These are phyloP conservation scores for Gerris lacustris DNA, from an alignment of 2,888 invertebrate species.

Conservation along the genomic window DNA sequence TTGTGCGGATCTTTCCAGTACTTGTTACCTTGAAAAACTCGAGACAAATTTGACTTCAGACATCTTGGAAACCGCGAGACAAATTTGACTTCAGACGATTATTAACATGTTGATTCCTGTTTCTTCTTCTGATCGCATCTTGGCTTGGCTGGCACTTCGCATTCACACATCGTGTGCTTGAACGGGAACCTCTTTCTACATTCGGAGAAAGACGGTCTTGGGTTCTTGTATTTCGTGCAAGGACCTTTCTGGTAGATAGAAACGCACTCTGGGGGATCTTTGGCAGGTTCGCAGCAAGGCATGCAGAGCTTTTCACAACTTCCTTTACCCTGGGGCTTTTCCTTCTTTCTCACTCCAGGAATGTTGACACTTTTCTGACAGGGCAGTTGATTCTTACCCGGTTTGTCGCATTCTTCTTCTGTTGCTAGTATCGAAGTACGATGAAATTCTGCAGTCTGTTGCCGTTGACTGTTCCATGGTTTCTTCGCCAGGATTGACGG, in stretches of 20 bases:
- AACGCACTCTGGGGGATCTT: neutral
- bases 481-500: no score
- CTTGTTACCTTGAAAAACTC: no score
- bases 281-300: constrained; percentile 7
- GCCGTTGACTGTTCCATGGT: no score
- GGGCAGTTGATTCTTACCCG: neutral
- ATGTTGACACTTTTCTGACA: neutral
- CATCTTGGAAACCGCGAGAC: no score
- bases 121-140: neutral
- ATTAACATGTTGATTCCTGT: neutral
- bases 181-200: constrained; percentile 1
- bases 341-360: constrained; percentile 2
- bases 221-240: neutral
- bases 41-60: no score
- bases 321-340: neutral
- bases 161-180: neutral
- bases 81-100: neutral
- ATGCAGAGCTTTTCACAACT: neutral
- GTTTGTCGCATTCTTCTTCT: constrained; percentile 6
- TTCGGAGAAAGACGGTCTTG: constrained; percentile 1
- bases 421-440: neutral
- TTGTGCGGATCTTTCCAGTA: no score
- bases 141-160: neutral
- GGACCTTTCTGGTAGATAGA: neutral
- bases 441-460: no score